These are phyloP conservation scores for Fulmarus glacialis DNA, from an alignment of 2,113 vertebrate genomes.

Conservation along the genomic window DNA sequence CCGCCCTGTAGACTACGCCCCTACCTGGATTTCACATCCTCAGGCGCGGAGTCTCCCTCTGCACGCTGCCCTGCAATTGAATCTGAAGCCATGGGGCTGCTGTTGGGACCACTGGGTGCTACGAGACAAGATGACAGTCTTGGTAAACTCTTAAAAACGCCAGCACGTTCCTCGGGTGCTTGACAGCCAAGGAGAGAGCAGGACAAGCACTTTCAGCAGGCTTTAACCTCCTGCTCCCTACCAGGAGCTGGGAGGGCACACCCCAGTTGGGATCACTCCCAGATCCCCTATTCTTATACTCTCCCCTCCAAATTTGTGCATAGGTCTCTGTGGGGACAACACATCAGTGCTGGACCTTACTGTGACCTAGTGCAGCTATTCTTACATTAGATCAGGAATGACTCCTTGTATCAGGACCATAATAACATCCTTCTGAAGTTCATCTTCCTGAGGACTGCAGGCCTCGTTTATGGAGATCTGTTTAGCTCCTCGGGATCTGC, in stretches of 20 bases:
- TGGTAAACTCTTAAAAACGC: neutral
- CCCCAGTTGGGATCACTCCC: neutral
- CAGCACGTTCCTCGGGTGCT: neutral
- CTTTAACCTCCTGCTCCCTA: neutral
- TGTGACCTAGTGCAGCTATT: neutral
- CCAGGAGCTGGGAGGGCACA: neutral
- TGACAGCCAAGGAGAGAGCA: neutral
- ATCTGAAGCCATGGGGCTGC: constrained; percentile 73
- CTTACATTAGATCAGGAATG: neutral
- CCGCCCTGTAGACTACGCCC: neutral
- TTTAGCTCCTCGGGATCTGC: neutral
- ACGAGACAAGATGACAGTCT: neutral
- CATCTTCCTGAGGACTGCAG: neutral
- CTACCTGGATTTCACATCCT: constrained; percentile 82
- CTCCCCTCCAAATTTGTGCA: neutral
- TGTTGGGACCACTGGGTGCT: constrained; percentile 74
- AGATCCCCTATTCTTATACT: neutral
- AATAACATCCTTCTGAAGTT: neutral
- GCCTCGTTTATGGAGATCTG: neutral
- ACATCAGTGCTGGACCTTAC: neutral
- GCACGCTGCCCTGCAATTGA: constrained; percentile 60
- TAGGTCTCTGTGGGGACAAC: neutral
- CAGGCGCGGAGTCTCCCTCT: constrained; percentile 72
- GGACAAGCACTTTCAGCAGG: neutral
- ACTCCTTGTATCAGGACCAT: neutral